phyloP scores from a whole-genome alignment of 1,140 invertebrate genomes.

The Meloidogyne exigua region DNA sequence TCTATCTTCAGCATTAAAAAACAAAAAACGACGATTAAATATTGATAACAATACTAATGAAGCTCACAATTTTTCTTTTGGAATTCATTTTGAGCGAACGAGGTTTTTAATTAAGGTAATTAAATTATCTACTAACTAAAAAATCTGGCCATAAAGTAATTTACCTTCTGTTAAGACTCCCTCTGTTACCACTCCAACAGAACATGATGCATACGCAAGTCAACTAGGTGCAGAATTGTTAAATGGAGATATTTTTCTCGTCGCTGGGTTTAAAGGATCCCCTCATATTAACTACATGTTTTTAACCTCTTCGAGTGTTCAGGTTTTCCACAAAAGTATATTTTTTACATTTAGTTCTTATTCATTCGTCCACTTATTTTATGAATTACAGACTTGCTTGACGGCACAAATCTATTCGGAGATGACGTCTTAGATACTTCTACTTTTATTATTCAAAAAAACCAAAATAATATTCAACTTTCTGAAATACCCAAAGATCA shows the following conservation, averaged over 20 bases:
- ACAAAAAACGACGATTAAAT: conserved; percentile 1
- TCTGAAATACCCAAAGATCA: conserved; percentile 39
- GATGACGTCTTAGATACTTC: conserved; percentile 34
- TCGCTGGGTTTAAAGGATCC: conserved; percentile 45
- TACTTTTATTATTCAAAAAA: background rate
- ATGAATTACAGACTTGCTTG: conserved; percentile 39
- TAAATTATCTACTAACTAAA: background rate
- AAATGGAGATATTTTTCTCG: conserved; percentile 40
- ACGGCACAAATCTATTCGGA: conserved; percentile 24
- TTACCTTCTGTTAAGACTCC: background rate
- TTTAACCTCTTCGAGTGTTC: conserved; percentile 33
- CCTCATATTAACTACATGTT: conserved; percentile 41
- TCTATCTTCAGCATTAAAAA: background rate
- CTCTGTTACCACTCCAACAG: background rate
- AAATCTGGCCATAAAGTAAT: background rate
- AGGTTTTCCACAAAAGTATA: conserved; percentile 44
- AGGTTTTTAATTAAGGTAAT: conserved; percentile 35
- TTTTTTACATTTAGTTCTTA: conserved; percentile 7
- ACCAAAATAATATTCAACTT: conserved; percentile 15
- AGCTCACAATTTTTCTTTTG: conserved; percentile 36
- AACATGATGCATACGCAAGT: background rate
- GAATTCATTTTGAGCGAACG: conserved; percentile 29
- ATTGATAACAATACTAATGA: background rate
- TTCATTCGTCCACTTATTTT: background rate
- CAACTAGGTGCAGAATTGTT: conserved; percentile 24